phyloP scores from a whole-genome alignment of 2,888 invertebrate species.

The Amphimallon solstitiale region DNA sequence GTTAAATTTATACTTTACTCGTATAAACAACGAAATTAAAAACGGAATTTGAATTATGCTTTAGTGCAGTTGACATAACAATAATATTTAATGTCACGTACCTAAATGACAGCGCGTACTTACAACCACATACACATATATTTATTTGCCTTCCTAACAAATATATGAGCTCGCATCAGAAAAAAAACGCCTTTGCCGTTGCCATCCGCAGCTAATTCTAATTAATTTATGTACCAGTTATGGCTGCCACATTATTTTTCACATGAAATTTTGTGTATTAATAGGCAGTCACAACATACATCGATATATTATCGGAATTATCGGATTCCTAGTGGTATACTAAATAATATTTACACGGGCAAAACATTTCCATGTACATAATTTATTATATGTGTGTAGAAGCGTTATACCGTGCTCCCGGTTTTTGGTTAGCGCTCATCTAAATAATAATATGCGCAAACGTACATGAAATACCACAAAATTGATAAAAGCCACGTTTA shows the following conservation, averaged over 20 bases:
- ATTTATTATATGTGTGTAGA: conserved; percentile 3
- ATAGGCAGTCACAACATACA: neutral
- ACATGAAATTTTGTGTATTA: conserved; percentile 10
- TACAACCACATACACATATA: too few species aligned
- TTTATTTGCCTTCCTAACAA: too few species aligned
- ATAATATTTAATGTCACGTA: too few species aligned
- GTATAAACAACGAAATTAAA: too few species aligned
- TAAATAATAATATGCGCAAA: conserved; percentile 5
- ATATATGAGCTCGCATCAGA: too few species aligned
- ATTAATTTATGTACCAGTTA: conserved; percentile 15
- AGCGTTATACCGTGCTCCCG: neutral
- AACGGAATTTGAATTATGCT: too few species aligned
- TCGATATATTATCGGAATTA: conserved; percentile 22
- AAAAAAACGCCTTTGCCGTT: neutral
- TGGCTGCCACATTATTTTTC: conserved; percentile 3
- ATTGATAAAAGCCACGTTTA: conserved; percentile 1
- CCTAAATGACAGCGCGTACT: too few species aligned
- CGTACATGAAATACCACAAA: neutral
- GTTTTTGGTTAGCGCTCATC: conserved; percentile 1
- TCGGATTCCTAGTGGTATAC: neutral
- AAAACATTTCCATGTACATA: neutral
- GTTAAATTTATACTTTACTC: too few species aligned
- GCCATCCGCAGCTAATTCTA: conserved; percentile 1
- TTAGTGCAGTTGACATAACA: too few species aligned
- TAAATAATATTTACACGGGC: conserved; percentile 16